Base-by-base conservation (phyloP, 2,797 vertebrate species). In the Sardinella longiceps region DNA sequence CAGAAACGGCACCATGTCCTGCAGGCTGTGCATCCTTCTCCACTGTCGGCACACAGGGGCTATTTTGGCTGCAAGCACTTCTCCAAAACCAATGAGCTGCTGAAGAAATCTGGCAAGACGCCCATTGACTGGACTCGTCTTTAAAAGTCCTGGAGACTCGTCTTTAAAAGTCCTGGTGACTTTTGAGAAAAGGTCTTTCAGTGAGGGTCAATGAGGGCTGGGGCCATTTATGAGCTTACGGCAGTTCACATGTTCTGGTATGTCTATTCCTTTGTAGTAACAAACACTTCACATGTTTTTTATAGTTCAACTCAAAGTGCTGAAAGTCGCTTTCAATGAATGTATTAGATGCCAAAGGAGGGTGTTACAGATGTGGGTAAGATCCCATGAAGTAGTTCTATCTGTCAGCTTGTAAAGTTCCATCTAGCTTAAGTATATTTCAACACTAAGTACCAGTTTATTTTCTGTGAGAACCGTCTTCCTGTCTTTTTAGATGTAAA, bases 1-100 rank as follows among this genome's bases (percentile, higher is more conserved):
- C 63, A 90, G 88, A 90, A 89, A 37, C 83, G 83, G 10, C 98
- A 99, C 91, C 96, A 97, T 0, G 91, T 99, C 84, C 95, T 99
- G 66, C 96, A 97, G 92, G 90, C 97, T 0, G 97, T 96, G 9
- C 98, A 99, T 45, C 98, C 98, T 0, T 99, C 98, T 0, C 98
- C 98, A 0, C 51, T 99, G 51, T 99, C 98, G 0, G 97, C 93
- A 85, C 95, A 98, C 88, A 94, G 97, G 56, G 98, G 98, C 0
- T 99, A 97, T 91, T 97, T 99, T 0, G 98, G 98, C 9, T 99
- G 98, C 81, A 93, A 81, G 4, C 98, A 99, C 89, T 99, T 99
- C 92, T 99, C 98, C 0, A 97, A 96, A 90, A 96, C 98, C 1
- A 99, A 99, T 0, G 95, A 97, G 83, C 89, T 97, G 88, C 95